These are phyloP conservation scores for Boulengerochromis microlepis DNA, from an alignment of 2,113 vertebrate species.

Conservation along the genomic window DNA sequence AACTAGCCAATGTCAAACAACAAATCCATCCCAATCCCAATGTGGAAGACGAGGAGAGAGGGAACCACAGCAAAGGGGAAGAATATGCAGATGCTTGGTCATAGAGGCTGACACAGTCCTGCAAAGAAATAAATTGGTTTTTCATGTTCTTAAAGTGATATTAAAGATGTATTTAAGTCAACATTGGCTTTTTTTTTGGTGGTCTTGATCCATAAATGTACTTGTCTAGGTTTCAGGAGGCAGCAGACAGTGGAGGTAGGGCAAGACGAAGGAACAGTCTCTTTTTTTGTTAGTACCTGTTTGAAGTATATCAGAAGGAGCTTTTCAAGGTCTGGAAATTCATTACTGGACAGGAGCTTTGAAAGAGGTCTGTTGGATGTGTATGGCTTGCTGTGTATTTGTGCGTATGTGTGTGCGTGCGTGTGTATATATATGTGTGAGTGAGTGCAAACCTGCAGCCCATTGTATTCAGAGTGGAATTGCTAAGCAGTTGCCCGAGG, in stretches of 20 bases:
- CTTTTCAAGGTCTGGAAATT: conserved; percentile 75
- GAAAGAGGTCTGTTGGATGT: conserved; percentile 58
- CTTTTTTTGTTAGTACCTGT: conserved; percentile 64
- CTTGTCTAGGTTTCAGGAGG: conserved; percentile 29
- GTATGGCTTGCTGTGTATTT: conserved; percentile 9
- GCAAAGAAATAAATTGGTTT: background rate
- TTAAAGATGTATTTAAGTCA: background rate
- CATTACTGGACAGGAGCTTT: conserved; percentile 73
- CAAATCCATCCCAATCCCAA: conserved; percentile 18
- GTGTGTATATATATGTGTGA: background rate
- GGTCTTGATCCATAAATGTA: conserved; percentile 30
- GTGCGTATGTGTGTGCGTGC: conserved; percentile 9
- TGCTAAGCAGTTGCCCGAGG: conserved; percentile 76
- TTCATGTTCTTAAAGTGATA: conserved; percentile 9
- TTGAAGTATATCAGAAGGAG: conserved; percentile 75
- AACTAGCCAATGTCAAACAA: conserved; percentile 59
- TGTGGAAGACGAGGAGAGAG: background rate
- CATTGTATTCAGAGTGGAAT: conserved; percentile 75
- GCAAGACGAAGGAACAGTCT: conserved; percentile 49
- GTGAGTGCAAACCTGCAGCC: conserved; percentile 29
- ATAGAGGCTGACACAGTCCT: background rate
- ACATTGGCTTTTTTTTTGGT: background rate
- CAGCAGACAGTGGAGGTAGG: conserved; percentile 40
- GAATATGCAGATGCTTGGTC: background rate
- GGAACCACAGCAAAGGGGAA: background rate